Evolutionary conservation across 2,888 invertebrate species (phyloP).

Genomic region (Diarsia rubi): DNA sequence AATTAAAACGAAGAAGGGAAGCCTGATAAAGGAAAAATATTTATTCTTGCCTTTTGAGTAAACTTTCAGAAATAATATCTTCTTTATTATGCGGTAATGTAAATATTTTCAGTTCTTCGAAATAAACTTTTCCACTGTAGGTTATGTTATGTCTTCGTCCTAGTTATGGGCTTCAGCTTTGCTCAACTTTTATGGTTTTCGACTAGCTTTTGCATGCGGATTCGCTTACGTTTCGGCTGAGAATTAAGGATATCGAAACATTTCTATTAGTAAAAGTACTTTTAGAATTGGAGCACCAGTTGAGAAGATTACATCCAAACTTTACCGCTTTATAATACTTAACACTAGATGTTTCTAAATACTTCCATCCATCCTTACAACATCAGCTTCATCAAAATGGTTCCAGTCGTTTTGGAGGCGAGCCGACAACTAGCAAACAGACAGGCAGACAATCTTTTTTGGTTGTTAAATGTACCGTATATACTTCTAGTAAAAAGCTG

Average conservation of each 20-base stretch:
- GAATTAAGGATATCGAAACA: background rate
- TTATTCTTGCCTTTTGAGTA: slow-evolving; percentile 77
- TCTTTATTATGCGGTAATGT: slow-evolving; percentile 39
- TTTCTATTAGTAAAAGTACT: background rate
- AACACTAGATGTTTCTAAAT: no score
- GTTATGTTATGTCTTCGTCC: slow-evolving; percentile 6
- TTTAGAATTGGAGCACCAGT: background rate
- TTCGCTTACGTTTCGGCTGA: background rate
- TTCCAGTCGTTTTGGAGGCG: background rate
- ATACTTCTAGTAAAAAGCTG: no score
- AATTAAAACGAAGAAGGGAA: slow-evolving; percentile 83
- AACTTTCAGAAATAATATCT: slow-evolving; percentile 69
- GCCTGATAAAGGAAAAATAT: slow-evolving; percentile 76
- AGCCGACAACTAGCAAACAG: background rate
- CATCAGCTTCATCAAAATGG: background rate
- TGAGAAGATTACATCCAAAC: background rate
- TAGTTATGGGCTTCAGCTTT: background rate
- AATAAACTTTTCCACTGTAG: slow-evolving; percentile 19
- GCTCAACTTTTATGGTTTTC: background rate
- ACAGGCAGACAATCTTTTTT: background rate
- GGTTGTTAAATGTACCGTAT: no score
- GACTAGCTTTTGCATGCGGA: background rate
- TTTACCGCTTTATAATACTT: no score
- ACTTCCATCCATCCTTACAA: no score
- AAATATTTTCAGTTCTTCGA: slow-evolving; percentile 45